These are phyloP conservation scores for Perognathus longimembris DNA, from an alignment of 2,113 vertebrate species.

Conservation along the genomic window DNA sequence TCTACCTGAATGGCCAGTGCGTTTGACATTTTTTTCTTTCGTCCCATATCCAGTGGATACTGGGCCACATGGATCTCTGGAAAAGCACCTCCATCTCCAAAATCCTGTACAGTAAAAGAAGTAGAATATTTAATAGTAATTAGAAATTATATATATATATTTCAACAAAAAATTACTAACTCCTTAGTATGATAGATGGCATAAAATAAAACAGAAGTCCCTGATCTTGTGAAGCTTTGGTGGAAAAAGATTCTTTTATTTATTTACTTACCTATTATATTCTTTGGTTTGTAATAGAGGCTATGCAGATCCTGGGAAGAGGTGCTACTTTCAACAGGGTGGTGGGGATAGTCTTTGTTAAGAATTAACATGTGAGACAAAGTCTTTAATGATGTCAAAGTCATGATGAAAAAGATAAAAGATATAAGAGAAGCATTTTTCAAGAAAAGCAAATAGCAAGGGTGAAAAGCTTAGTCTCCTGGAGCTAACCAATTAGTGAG, in stretches of 20 bases:
- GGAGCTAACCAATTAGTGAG: background rate
- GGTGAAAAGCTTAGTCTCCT: background rate
- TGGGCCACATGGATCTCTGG: slow-evolving; percentile 98
- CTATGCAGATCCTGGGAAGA: background rate
- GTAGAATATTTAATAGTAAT: slow-evolving; percentile 38
- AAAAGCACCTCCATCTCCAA: slow-evolving; percentile 98
- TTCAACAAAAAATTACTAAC: slow-evolving; percentile 31
- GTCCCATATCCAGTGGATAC: slow-evolving; percentile 97
- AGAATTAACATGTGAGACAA: background rate
- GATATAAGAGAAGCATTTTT: slow-evolving; percentile 5
- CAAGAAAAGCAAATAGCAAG: background rate
- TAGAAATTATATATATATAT: slow-evolving; percentile 11
- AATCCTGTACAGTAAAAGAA: slow-evolving; percentile 89
- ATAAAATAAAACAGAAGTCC: background rate
- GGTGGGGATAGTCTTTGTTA: background rate
- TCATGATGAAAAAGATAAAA: background rate
- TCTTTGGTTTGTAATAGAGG: slow-evolving; percentile 12
- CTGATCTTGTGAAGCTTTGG: background rate
- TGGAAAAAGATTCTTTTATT: background rate
- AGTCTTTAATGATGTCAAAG: slow-evolving; percentile 32
- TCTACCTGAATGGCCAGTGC: slow-evolving; percentile 98
- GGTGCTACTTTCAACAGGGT: background rate
- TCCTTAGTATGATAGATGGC: background rate
- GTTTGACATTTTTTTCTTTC: slow-evolving; percentile 97
- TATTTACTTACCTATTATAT: no score